These are phyloP conservation scores for Parauchenoglanis ngamensis DNA, from an alignment of 2,797 vertebrate genomes.

Conservation along the genomic window DNA sequence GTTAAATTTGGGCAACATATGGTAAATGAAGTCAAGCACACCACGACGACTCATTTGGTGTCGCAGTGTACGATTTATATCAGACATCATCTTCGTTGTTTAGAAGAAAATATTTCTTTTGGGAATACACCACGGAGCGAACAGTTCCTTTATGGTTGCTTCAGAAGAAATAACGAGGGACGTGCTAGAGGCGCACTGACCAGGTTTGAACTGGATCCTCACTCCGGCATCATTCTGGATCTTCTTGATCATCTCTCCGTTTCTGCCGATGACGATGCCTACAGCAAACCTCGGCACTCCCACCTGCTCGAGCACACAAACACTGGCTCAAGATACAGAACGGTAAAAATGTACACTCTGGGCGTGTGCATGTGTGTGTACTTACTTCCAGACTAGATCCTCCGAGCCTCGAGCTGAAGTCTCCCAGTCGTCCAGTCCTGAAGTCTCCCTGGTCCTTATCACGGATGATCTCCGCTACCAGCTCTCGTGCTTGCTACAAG, in stretches of 20 bases:
- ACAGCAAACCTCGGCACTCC: conserved; percentile 95
- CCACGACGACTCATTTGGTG: background rate
- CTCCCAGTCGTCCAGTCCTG: conserved; percentile 81
- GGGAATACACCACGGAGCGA: background rate
- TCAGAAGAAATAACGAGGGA: background rate
- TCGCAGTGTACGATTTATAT: background rate
- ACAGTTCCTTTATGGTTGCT: background rate
- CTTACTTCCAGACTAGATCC: conserved; percentile 92
- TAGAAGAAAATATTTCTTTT: background rate
- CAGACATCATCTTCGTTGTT: background rate
- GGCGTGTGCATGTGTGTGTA: background rate
- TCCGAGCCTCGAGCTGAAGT: conserved; percentile 89
- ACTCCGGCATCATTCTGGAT: conserved; percentile 97
- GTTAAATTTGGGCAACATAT: background rate
- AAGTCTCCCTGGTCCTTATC: conserved; percentile 98
- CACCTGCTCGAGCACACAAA: conserved; percentile 73
- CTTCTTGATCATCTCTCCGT: conserved; percentile 99
- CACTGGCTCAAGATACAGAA: background rate
- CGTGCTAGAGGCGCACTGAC: conserved; percentile 66
- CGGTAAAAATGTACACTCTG: background rate
- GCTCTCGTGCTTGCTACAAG: conserved; percentile 95
- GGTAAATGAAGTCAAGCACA: background rate
- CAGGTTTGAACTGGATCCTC: conserved; percentile 98
- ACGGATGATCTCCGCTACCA: conserved; percentile 95
- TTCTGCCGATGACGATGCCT: conserved; percentile 97